Base-by-base conservation (phyloP, 1,140 invertebrate genomes). In the Listronotus bonariensis region DNA sequence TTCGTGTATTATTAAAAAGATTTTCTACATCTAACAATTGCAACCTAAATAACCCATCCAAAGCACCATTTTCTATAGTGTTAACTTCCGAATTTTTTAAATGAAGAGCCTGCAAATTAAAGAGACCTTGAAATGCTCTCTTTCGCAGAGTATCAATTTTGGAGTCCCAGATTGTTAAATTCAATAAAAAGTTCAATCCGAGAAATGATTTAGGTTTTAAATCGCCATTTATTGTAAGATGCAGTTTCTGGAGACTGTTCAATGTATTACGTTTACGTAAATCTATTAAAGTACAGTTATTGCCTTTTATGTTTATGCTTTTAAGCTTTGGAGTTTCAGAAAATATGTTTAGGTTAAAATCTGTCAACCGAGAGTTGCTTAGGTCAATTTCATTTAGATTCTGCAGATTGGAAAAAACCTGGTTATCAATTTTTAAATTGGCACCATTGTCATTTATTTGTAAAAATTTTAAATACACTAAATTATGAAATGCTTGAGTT, bases 21-120 rank as follows among this genome's bases (percentile, higher is more conserved):
- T 40, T 38, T 46, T 18, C 12, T 32, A 31, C 9, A 3, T 55
- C 32, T 3, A 63, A 40, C 1, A 11, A 20, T 38, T 20, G 6
- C 18, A 63, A 8, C 11, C 9, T 18, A 26, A 63, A 63, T 48
- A 63, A 36, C 3, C 60, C 52, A 15, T 40, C n/a, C 18, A 63
- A n/a, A 7, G 60, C 60, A 11, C 34, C 15, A 14, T 3, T 14
- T 11, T 17, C 40, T 7, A 63, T 10, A 0, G 46, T 54, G 0
- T 38, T 7, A 20, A 63, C 31, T 9, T 7, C 18, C 10, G 15
- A 32, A 14, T 55, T 42, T 36, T 38, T 9, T 3, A 63, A 34
- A 12, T 55, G 1, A 3, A 63, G 9, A 17, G 17, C 9, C 17
- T 38, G n/a, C 20, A 63, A 55, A 26, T 38, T 38, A 40, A 36